phyloP scores from a whole-genome alignment of 2,888 invertebrate species.

The Thymelicus lineola region DNA sequence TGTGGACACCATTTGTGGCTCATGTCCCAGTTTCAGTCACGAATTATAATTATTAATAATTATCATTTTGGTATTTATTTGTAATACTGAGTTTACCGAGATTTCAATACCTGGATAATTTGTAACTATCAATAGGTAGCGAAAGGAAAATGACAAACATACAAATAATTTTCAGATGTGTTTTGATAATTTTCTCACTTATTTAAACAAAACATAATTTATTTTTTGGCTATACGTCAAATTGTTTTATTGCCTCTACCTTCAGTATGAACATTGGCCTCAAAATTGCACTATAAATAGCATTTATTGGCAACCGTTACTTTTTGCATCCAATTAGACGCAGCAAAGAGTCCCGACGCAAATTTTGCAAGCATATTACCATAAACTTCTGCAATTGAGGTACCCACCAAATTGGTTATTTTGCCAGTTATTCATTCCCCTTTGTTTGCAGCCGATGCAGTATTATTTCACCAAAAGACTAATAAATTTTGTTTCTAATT shows the following conservation, averaged over 20 bases:
- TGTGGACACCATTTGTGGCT: neutral
- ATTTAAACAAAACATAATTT: too few species aligned
- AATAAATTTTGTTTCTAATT: too few species aligned
- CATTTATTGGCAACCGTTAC: slow-evolving; percentile 26
- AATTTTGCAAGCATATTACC: slow-evolving; percentile 34
- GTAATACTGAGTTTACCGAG: too few species aligned
- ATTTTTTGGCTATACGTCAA: too few species aligned
- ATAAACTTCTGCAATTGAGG: slow-evolving; percentile 35
- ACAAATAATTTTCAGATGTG: too few species aligned
- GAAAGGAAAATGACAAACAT: too few species aligned
- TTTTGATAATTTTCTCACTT: too few species aligned
- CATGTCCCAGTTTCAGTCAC: too few species aligned
- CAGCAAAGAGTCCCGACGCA: slow-evolving; percentile 28
- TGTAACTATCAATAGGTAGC: too few species aligned
- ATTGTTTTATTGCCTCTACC: neutral
- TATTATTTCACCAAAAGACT: neutral
- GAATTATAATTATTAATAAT: too few species aligned
- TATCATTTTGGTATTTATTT: too few species aligned
- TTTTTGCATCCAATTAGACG: slow-evolving; percentile 36
- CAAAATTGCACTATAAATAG: slow-evolving; percentile 24
- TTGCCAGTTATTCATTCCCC: slow-evolving; percentile 27
- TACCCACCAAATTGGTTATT: slow-evolving; percentile 32
- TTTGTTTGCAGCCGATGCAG: slow-evolving; percentile 21
- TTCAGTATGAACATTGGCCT: neutral
- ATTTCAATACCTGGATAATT: too few species aligned